Evolutionary conservation across 1,140 invertebrate genomes (phyloP).

Genomic region (Bombus waltoni): DNA sequence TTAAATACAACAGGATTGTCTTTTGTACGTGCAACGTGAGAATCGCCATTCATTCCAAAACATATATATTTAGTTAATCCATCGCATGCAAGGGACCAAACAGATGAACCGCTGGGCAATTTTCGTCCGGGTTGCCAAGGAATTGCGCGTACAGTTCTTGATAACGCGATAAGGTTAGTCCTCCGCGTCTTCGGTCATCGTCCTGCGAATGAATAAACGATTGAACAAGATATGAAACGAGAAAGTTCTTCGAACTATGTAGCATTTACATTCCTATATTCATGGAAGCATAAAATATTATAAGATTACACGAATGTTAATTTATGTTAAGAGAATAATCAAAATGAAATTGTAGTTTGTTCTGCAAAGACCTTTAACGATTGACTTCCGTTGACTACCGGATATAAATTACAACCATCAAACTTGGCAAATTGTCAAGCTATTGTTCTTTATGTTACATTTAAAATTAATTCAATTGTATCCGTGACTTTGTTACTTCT

Average conservation of each 20-base stretch:
- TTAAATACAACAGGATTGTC: constrained; percentile 51
- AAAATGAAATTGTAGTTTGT: not conserved
- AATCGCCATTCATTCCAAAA: not conserved
- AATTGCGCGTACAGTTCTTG: constrained; percentile 93
- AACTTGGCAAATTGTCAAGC: constrained; percentile 32
- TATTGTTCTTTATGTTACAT: constrained; percentile 40
- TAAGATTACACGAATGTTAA: not conserved
- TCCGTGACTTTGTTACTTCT: not conserved
- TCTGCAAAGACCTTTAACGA: constrained; percentile 13
- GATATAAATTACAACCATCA: not conserved
- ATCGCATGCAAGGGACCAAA: constrained; percentile 88
- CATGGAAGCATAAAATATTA: not conserved
- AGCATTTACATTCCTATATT: not conserved
- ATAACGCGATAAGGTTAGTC: constrained; percentile 89
- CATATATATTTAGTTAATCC: constrained; percentile 50
- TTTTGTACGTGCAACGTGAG: constrained; percentile 56
- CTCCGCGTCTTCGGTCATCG: constrained; percentile 90
- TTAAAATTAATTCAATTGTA: constrained; percentile 9
- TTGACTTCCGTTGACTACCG: no score
- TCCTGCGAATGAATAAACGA: constrained; percentile 84
- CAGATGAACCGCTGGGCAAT: constrained; percentile 88
- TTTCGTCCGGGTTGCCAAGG: constrained; percentile 89
- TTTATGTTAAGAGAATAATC: not conserved
- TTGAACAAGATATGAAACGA: not conserved
- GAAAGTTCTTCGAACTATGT: not conserved